Evolutionary conservation across 2,113 vertebrate species (phyloP).

Genomic region (Crypturellus undulatus): DNA sequence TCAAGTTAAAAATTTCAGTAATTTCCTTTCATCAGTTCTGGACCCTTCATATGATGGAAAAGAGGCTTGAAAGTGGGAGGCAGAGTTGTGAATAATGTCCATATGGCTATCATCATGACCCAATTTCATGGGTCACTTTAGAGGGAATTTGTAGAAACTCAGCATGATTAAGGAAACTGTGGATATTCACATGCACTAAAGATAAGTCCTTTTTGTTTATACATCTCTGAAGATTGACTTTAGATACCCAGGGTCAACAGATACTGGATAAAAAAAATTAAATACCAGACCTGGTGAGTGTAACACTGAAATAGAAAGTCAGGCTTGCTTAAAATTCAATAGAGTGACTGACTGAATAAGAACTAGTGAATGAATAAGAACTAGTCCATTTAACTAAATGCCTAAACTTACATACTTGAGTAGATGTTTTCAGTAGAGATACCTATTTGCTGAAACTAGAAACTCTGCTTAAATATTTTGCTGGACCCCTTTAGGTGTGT

Average conservation of each 20-base stretch:
- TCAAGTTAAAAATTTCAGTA: not conserved
- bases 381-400: not conserved
- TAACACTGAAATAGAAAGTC: not conserved
- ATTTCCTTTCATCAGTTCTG: not conserved
- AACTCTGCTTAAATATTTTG: not conserved
- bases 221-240: not conserved
- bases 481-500: not conserved
- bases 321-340: not conserved
- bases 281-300: not conserved
- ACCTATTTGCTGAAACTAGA: not conserved
- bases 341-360: not conserved
- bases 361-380: not conserved
- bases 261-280: not conserved
- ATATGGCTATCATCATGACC: not conserved
- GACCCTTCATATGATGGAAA: not conserved
- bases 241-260: not conserved
- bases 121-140: not conserved
- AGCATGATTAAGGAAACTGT: not conserved
- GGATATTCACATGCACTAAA: not conserved
- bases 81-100: not conserved
- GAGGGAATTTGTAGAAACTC: not conserved
- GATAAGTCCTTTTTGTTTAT: not conserved
- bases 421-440: constrained; percentile 12
- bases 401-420: not conserved
- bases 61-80: not conserved